Evolutionary conservation across 2,797 vertebrate species (phyloP).

Genomic region (Hydrolagus colliei): DNA sequence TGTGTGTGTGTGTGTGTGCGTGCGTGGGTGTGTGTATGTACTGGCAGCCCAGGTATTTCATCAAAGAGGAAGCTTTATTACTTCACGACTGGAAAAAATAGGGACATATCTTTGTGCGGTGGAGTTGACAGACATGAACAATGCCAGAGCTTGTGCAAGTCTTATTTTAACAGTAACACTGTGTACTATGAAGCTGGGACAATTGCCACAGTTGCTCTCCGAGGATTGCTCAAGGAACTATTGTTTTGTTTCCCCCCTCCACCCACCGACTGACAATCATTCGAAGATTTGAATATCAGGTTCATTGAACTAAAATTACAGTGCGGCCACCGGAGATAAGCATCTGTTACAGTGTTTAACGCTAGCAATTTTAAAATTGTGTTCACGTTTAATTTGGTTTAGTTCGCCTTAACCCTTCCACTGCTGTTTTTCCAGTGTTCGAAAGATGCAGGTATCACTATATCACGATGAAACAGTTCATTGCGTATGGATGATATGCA

Average conservation of each 20-base stretch:
- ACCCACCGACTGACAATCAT: background rate
- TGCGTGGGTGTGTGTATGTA: conserved; percentile 34
- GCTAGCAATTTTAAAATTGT: background rate
- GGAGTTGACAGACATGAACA: background rate
- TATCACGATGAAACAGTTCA: too few species aligned
- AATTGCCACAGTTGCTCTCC: background rate
- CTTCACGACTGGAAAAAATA: conserved; percentile 42
- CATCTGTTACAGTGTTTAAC: background rate
- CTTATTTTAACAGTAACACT: conserved; percentile 39
- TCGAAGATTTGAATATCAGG: background rate
- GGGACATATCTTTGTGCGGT: conserved; percentile 19
- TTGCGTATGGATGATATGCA: too few species aligned
- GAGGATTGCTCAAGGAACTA: background rate
- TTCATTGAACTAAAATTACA: background rate
- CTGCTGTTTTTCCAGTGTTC: background rate
- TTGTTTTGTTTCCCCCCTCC: background rate
- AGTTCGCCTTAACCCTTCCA: background rate
- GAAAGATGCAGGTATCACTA: too few species aligned
- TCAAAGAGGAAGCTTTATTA: conserved; percentile 41
- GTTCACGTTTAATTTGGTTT: background rate
- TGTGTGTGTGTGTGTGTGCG: conserved; percentile 35
- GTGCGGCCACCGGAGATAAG: background rate
- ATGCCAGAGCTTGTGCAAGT: conserved; percentile 37
- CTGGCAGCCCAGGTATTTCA: conserved; percentile 46
- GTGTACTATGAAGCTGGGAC: background rate